Percentiles rank a stretch among this genome's conserved stretches.
Evolutionary conservation across 2,797 vertebrate genomes (phyloP).

Genomic region (Hapalemur alaotrensis): DNA sequence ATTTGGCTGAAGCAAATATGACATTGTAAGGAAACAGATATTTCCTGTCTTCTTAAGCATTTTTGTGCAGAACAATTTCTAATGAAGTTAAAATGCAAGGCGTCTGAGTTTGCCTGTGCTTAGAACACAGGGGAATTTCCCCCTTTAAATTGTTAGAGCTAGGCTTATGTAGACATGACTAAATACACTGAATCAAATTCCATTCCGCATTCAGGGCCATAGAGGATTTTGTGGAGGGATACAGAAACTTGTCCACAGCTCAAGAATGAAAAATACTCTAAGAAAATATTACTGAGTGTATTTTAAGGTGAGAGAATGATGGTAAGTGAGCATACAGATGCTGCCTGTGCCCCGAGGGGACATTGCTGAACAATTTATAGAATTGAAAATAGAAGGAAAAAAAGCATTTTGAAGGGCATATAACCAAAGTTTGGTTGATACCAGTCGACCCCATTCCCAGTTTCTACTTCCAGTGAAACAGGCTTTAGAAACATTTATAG

Average conservation of each 20-base stretch:
- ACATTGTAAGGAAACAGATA: not conserved
- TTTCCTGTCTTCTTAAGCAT: not conserved
- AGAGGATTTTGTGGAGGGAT: not conserved
- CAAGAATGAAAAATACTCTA: not conserved
- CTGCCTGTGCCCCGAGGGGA: not conserved
- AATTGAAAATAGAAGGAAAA: not conserved
- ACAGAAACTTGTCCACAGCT: not conserved
- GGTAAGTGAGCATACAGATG: not conserved
- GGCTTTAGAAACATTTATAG: not conserved
- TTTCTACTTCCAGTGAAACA: not conserved
- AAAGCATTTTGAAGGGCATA: not conserved
- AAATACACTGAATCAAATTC: conserved; percentile 54
- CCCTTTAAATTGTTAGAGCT: conserved; percentile 40
- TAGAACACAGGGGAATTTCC: conserved; percentile 26
- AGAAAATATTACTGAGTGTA: not conserved
- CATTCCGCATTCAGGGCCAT: not conserved
- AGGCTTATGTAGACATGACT: conserved; percentile 47
- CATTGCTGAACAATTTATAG: not conserved
- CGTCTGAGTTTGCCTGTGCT: conserved; percentile 15
- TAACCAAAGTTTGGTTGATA: not conserved
- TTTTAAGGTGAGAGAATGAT: not conserved
- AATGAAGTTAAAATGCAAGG: conserved; percentile 28
- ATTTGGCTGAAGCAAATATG: not conserved
- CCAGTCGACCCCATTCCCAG: not conserved
- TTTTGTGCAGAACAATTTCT: conserved; percentile 16